Conservation (phyloP, 2,797 vertebrate genomes). For the Neoniphon sammara region DNA sequence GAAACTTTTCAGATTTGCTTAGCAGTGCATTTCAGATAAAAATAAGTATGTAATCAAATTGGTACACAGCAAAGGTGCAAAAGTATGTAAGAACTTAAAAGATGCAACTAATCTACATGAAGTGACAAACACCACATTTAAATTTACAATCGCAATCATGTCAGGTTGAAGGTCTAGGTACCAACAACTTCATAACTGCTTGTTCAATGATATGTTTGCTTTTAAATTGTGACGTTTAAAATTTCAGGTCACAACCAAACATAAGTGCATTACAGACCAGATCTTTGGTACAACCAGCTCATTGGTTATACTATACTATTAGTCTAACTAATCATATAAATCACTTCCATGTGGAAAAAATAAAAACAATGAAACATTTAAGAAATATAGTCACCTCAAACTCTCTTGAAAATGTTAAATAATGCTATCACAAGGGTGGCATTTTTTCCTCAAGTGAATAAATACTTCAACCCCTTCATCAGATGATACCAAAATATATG, state of each 20-base stretch:
- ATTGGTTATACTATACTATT: slow-evolving; percentile 76
- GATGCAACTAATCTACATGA: slow-evolving; percentile 69
- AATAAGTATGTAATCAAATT: slow-evolving; percentile 71
- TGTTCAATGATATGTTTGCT: slow-evolving; percentile 73
- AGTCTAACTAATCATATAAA: slow-evolving; percentile 61
- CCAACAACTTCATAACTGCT: slow-evolving; percentile 55
- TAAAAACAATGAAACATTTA: slow-evolving; percentile 42
- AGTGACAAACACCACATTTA: slow-evolving; percentile 60
- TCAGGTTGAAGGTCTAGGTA: slow-evolving; percentile 44
- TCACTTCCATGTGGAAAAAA: slow-evolving; percentile 63
- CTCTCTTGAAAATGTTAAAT: slow-evolving; percentile 28
- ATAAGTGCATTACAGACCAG: slow-evolving; percentile 76
- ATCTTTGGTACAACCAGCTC: slow-evolving; percentile 84
- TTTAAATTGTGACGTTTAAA: slow-evolving; percentile 76
- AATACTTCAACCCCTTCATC: slow-evolving; percentile 37
- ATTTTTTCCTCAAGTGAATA: slow-evolving; percentile 41
- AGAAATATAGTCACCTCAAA: slow-evolving; percentile 37
- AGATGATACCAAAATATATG: slow-evolving; percentile 59
- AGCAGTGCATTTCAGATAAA: slow-evolving; percentile 81
- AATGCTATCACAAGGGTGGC: slow-evolving; percentile 50
- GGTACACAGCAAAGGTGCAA: slow-evolving; percentile 79
- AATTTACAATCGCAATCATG: slow-evolving; percentile 56
- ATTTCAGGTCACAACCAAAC: slow-evolving; percentile 76
- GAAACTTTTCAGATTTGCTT: slow-evolving; percentile 67
- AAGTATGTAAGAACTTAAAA: slow-evolving; percentile 75